These are phyloP conservation scores for Phaonia tiefii DNA, from an alignment of 2,888 invertebrate genomes.

Conservation along the genomic window DNA sequence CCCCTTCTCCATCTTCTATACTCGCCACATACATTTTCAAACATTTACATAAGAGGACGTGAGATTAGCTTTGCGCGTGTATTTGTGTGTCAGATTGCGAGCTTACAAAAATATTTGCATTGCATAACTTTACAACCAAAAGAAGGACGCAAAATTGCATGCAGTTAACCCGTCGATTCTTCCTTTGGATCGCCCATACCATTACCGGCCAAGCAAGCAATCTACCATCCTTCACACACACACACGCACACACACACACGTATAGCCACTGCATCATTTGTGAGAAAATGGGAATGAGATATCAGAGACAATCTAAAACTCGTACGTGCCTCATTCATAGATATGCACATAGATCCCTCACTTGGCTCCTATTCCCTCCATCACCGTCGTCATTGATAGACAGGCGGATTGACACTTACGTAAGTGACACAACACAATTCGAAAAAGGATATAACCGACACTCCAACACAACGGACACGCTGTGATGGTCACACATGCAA, in stretches of 20 bases:
- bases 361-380: slow-evolving; percentile 22
- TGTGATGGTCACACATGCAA: slow-evolving; percentile 48
- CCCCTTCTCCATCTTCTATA: too few species aligned
- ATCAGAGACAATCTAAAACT: slow-evolving; percentile 49
- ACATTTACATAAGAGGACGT: too few species aligned
- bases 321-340: slow-evolving; percentile 37
- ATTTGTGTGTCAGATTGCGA: neutral
- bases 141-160: too few species aligned
- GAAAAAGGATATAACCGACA: slow-evolving; percentile 49
- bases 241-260: too few species aligned
- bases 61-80: neutral
- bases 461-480: slow-evolving; percentile 55
- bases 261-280: too few species aligned
- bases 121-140: too few species aligned
- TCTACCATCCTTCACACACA: too few species aligned
- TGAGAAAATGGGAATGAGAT: slow-evolving; percentile 9
- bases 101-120: neutral
- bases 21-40: too few species aligned
- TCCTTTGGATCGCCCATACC: too few species aligned
- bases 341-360: slow-evolving; percentile 23
- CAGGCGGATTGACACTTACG: slow-evolving; percentile 62
- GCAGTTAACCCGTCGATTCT: too few species aligned
- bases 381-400: slow-evolving; percentile 55
- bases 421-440: slow-evolving; percentile 62
- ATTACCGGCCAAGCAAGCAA: too few species aligned